A percentile compares a stretch with the other conserved stretches of the same genome.
Conservation (phyloP, 2,113 vertebrate genomes). For the Irena cyanogastra region DNA sequence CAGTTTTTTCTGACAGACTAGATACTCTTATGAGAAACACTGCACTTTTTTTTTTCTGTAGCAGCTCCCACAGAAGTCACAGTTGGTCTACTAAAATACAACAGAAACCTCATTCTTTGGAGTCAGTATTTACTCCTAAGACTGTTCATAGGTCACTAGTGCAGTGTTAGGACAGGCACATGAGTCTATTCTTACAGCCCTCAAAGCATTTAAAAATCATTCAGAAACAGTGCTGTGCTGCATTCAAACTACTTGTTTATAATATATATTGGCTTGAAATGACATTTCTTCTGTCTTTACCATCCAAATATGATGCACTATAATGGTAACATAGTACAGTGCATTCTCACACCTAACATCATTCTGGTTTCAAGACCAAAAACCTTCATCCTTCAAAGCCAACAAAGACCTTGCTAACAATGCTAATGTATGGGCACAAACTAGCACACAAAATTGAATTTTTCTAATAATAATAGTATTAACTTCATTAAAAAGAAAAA, state of each 20-base stretch:
- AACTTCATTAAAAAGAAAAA: not conserved
- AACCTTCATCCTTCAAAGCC: not conserved
- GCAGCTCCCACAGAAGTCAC: not conserved
- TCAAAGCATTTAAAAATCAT: not conserved
- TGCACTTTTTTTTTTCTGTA: not conserved
- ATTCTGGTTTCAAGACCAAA: not conserved
- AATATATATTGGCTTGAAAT: not conserved
- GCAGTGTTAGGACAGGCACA: not conserved
- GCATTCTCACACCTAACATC: not conserved
- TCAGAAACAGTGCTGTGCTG: not conserved
- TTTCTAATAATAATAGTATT: not conserved
- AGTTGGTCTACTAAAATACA: not conserved
- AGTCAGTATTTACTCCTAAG: not conserved
- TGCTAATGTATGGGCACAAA: rapidly evolving
- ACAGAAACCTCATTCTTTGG: not conserved
- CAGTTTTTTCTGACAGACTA: not conserved
- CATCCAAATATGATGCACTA: not conserved
- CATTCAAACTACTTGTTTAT: not conserved
- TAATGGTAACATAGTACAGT: not conserved
- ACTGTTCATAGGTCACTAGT: not conserved
- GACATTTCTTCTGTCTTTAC: not conserved
- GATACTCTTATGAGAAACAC: not conserved
- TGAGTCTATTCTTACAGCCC: not conserved
- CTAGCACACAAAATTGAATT: not conserved
- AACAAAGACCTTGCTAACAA: not conserved